Evolutionary conservation across 2,113 vertebrate genomes (phyloP).

Genomic region (Melierax canorus): DNA sequence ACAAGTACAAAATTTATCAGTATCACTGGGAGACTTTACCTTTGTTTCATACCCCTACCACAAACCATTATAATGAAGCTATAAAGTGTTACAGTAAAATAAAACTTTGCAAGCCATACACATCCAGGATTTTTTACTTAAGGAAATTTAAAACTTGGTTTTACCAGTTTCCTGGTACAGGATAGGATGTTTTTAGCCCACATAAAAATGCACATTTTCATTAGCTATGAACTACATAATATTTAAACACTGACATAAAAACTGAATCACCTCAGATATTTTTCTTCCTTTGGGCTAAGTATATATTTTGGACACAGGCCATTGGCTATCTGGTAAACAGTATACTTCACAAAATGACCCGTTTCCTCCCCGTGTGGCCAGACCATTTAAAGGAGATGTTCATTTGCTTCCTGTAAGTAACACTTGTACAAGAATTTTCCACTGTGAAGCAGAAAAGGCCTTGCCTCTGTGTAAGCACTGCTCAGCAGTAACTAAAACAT

Average conservation of each 20-base stretch:
- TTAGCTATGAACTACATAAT: background rate
- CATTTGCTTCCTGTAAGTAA: conserved; percentile 41
- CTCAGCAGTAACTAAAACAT: no score
- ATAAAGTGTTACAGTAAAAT: background rate
- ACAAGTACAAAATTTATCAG: background rate
- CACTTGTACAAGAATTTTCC: conserved; percentile 44
- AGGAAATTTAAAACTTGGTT: background rate
- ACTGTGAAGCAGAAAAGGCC: background rate
- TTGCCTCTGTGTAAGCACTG: no score
- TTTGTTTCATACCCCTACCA: background rate
- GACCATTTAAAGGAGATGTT: conserved; percentile 31
- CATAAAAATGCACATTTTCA: background rate
- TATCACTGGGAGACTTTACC: background rate
- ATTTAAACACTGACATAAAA: background rate
- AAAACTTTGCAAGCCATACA: background rate
- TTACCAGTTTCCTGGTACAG: background rate
- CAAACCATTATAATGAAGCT: background rate
- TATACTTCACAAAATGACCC: conserved; percentile 24
- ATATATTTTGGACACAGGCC: conserved; percentile 38
- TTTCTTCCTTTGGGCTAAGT: conserved; percentile 26
- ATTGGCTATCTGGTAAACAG: conserved; percentile 41
- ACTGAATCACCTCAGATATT: conserved; percentile 13
- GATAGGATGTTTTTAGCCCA: background rate
- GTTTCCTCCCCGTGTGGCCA: background rate
- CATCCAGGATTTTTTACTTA: background rate